These are phyloP conservation scores for Iphiclides podalirius DNA, from an alignment of 2,888 invertebrate genomes.

Conservation along the genomic window DNA sequence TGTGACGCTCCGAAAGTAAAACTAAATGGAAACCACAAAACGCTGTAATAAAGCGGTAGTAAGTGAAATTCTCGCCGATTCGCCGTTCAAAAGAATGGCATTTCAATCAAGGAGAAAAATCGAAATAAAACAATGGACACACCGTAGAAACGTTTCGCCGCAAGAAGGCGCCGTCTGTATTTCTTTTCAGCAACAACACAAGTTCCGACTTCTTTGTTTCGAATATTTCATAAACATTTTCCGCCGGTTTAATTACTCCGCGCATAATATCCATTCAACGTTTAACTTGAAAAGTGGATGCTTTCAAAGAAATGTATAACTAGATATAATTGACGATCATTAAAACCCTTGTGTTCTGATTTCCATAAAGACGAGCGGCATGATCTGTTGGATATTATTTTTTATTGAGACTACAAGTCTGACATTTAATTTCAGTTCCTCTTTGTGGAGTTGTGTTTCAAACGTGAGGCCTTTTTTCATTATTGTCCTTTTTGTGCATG, in stretches of 20 bases:
- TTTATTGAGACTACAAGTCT: constrained; percentile 42
- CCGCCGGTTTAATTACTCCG: not conserved
- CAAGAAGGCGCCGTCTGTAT: constrained; percentile 16
- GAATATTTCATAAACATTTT: constrained; percentile 10
- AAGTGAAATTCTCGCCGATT: constrained; percentile 43
- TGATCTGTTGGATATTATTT: constrained; percentile 42
- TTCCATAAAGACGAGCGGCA: not conserved
- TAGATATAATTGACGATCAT: no score
- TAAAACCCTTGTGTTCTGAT: not conserved
- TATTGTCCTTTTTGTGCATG: constrained; percentile 39
- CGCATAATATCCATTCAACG: no score
- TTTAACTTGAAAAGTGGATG: no score
- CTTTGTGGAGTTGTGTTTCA: constrained; percentile 46
- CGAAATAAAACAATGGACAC: constrained; percentile 40
- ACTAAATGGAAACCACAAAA: not conserved
- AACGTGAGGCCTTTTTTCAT: constrained; percentile 40
- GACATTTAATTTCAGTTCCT: constrained; percentile 60
- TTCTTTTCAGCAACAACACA: constrained; percentile 18
- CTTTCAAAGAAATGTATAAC: no score
- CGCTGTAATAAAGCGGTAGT: constrained; percentile 26
- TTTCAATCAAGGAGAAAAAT: constrained; percentile 57
- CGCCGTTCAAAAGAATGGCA: constrained; percentile 53
- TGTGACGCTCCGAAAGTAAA: not conserved
- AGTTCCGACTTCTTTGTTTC: not conserved
- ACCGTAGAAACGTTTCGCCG: constrained; percentile 25